Evolutionary conservation across 2,888 invertebrate species (phyloP), one percentile per base, ranked within the genome.

Genomic region (Apoda limacodes): DNA sequence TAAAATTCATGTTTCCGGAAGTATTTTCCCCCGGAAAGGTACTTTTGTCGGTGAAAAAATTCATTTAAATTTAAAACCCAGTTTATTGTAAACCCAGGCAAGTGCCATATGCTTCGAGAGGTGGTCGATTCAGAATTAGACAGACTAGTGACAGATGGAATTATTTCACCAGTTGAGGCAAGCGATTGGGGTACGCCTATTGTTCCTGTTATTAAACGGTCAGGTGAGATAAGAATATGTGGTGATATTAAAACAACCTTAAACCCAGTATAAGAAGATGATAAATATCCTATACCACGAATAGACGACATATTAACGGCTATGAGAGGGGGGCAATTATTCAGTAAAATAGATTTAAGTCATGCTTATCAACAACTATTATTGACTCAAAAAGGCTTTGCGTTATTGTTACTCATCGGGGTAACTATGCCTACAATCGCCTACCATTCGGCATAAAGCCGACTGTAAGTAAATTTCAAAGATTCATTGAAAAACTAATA

Each of bases 241-340:
- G 43, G 40, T 2, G 40, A 40, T 23, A 42, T 41, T 28, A 46
- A 46, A 23, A 27, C 41, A 4, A 47, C 45, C 2, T 34, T 43
- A 2, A 45, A 45, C 23, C 39, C 40, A 4, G 42, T 40, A 32
- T 25, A 45, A 20, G 34, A 23, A 12, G 34, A 40, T 1, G 42
- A 44, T 9, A 25, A 7, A n/a, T 42, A 46, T 25, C 43, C 42
- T 5, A 24, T 45, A 12, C 43, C 42, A 9, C 37, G 40, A 5
- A 45, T 46, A 5, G 44, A 48, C 14, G 47, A 47, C 19, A 23
- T 48, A 12, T 51, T 42, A 22, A 43, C 48, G 0, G 32, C 32
- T 4, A 21, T 51, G 2, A 47, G 45, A 35, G 41, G 40, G 0
- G 47, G 46, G 1, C 36, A 45, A 19, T 22, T 37, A 10, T 52